phyloP scores from a whole-genome alignment of 2,888 invertebrate species.

The Fissipunctia ypsillon region DNA sequence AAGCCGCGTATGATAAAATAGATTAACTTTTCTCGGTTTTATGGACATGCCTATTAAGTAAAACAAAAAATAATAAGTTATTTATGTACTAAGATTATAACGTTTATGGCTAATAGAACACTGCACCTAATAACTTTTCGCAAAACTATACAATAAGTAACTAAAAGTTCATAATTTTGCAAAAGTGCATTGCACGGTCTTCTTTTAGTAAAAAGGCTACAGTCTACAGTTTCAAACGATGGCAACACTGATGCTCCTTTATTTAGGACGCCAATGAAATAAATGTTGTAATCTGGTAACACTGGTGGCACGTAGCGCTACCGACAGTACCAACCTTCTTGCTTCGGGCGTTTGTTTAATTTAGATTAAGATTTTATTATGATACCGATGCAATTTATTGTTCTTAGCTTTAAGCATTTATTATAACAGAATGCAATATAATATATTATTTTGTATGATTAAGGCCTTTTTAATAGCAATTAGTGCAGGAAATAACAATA shows the following conservation, averaged over 20 bases:
- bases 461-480: background rate
- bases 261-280: conserved; percentile 4
- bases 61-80: background rate
- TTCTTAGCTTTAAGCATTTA: conserved; percentile 17
- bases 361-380: conserved; percentile 44
- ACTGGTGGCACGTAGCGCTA: conserved; percentile 23
- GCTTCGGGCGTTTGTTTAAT: conserved; percentile 48
- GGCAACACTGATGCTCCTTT: conserved; percentile 10
- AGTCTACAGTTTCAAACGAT: background rate
- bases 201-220: background rate
- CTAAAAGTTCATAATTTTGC: background rate
- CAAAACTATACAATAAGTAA: background rate
- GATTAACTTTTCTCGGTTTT: conserved; percentile 23
- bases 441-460: conserved; percentile 10
- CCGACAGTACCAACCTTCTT: conserved; percentile 19
- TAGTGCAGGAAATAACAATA: background rate
- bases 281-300: conserved; percentile 19
- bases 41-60: background rate
- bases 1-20: conserved; percentile 37
- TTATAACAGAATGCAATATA: background rate
- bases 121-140: background rate
- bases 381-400: conserved; percentile 33
- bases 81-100: background rate
- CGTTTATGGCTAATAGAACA: background rate
- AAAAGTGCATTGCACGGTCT: background rate